Conservation (phyloP, 2,113 vertebrate species). For the Campylomormyrus tamandua region DNA sequence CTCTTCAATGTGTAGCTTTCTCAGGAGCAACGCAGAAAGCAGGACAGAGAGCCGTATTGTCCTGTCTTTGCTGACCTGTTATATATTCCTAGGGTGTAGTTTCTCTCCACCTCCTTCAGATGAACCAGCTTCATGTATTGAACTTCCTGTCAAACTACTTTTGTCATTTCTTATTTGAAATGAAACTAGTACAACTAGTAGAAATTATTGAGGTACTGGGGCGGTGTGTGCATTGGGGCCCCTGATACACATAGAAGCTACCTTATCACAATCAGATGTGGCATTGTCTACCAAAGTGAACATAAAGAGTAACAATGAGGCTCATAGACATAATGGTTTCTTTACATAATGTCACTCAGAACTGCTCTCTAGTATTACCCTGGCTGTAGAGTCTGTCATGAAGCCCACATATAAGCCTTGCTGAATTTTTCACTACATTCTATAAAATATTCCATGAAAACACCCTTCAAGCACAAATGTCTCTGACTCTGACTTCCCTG, state of each 20-base stretch:
- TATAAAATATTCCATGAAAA: not conserved
- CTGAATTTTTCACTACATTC: not conserved
- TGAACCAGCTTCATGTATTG: not conserved
- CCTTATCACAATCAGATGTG: too few species aligned
- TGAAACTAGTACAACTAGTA: not conserved
- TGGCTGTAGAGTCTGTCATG: not conserved
- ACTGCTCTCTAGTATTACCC: not conserved
- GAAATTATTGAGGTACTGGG: too few species aligned
- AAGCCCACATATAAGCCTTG: not conserved
- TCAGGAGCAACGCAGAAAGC: conserved; percentile 19
- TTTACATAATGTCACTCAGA: not conserved
- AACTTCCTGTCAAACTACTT: not conserved
- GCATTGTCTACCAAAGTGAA: too few species aligned
- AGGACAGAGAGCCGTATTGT: too few species aligned
- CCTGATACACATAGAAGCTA: too few species aligned
- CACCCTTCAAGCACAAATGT: not conserved
- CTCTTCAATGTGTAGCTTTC: too few species aligned
- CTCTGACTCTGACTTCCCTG: not conserved
- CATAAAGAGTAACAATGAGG: too few species aligned
- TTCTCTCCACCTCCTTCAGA: not conserved
- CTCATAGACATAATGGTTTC: not conserved
- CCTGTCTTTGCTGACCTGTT: not conserved
- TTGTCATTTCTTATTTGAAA: not conserved
- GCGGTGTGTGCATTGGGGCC: too few species aligned
- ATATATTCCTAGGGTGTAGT: not conserved